Base-by-base conservation (phyloP, 2,113 vertebrate species). In the Jaculus jaculus region DNA sequence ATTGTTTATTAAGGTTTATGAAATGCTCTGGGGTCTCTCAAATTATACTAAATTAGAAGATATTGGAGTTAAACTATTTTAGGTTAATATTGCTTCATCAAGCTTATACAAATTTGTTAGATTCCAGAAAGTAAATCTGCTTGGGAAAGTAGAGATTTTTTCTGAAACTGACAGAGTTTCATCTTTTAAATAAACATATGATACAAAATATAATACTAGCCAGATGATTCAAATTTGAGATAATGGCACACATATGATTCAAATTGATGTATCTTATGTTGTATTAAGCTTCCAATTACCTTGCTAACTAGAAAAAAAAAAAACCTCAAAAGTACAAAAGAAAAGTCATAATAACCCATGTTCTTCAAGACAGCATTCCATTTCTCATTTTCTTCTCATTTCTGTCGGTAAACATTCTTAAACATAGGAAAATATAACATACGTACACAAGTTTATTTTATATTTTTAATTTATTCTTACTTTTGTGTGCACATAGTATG, bases 1-100 rank as follows among this genome's bases (percentile, higher is more conserved):
- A 97, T 92, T 97, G 92, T 97, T 97, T 97, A 96, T 96, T 96
- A 96, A 97, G 75, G 30, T 91, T 96, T 97, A 93, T 94, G 94
- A 54, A 79, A 85, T 94, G 81, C 94, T 97, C 93, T 95, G 95
- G 89, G 83, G 89, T 63, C 96, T 30, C n/a, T 84, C 30, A 93
- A 93, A 89, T 95, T 96, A 87, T 96, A 94, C 90, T 81, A 95
- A 97, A 98, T 97, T 94, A 89, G 90, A 95, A 94, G 60, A 80
- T 95, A 96, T 37, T 95, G 68, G 97, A 96, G 28, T 93, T 96
- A 90, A 89, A 81, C 86, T 92, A 3, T 74, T 37, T 94, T 87
- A 93, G 16, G 89, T 72, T 96, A 94, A 32, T 34, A 89, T 81
- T 47, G 77, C 23, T 74, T 74, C 24, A 47, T 65, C 75, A 96